These are phyloP conservation scores for Nematostella vectensis DNA, from an alignment of 92 coral and sea anemone genomes.

Conservation along the genomic window DNA sequence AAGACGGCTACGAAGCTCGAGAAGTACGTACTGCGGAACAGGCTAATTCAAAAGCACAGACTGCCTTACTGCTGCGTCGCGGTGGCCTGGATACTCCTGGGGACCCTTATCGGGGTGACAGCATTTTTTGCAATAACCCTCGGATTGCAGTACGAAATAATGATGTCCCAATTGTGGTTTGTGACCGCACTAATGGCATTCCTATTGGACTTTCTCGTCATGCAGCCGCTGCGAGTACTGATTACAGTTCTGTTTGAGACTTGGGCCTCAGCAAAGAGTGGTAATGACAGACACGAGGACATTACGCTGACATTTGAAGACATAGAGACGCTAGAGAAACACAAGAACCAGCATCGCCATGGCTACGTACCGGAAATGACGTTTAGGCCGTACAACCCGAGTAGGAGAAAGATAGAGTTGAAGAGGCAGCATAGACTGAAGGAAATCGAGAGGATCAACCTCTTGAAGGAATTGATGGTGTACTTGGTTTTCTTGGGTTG, in stretches of 20 bases:
- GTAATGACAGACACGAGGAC: conserved; percentile 3
- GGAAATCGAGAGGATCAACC: conserved; percentile 3
- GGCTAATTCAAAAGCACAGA: not conserved
- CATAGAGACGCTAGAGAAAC: conserved; percentile 1
- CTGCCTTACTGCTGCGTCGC: conserved; percentile 15
- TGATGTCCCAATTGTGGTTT: conserved; percentile 4
- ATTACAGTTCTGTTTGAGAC: conserved; percentile 2
- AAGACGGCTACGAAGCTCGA: conserved; percentile 6
- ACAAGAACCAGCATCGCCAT: not conserved
- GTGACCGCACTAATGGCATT: not conserved
- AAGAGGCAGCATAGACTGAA: conserved; percentile 14
- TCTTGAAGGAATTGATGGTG: conserved; percentile 20
- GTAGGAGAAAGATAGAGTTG: conserved; percentile 4
- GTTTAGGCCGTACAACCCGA: not conserved
- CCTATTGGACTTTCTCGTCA: conserved; percentile 4
- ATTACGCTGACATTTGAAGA: conserved; percentile 6
- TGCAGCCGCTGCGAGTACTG: conserved; percentile 8
- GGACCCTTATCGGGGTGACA: not conserved
- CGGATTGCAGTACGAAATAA: conserved; percentile 11
- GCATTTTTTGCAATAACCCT: conserved; percentile 11
- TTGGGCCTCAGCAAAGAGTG: not conserved
- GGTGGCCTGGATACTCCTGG: conserved; percentile 19
- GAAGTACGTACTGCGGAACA: not conserved
- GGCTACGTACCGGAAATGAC: conserved; percentile 6
- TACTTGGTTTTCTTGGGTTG: conserved; percentile 27